These are phyloP conservation scores for Miniopterus natalensis DNA, from an alignment of 2,113 vertebrate species.

Conservation along the genomic window DNA sequence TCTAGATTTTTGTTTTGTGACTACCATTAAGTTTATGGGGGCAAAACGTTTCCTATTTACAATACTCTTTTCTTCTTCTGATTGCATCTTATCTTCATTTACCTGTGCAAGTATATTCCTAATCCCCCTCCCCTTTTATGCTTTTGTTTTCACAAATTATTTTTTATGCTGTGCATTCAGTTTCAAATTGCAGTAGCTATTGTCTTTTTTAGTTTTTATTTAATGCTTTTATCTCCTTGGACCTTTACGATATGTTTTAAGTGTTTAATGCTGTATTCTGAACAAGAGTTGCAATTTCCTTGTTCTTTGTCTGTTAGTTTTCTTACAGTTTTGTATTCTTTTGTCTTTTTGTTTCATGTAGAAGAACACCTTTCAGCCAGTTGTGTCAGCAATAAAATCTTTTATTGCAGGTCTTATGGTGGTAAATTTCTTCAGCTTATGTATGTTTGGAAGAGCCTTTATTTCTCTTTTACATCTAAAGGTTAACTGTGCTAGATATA, in stretches of 20 bases:
- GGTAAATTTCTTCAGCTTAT: neutral
- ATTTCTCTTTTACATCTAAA: too few species aligned
- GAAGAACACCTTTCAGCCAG: neutral
- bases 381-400: neutral
- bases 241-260: neutral
- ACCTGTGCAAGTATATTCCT: neutral
- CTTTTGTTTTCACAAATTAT: neutral
- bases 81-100: too few species aligned
- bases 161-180: neutral
- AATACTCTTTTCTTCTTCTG: too few species aligned
- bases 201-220: neutral
- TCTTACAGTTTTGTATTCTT: neutral
- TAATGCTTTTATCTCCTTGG: neutral
- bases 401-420: neutral
- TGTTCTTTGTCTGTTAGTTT: neutral
- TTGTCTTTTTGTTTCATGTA: neutral
- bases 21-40: too few species aligned
- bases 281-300: neutral
- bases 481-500: too few species aligned
- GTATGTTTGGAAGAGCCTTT: neutral
- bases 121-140: neutral
- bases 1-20: too few species aligned
- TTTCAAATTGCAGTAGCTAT: neutral
- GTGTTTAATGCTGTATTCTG: neutral
- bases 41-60: too few species aligned